Percentiles rank a stretch among this genome's conserved stretches.
These are phyloP conservation scores for Moxostoma hubbsi DNA, from an alignment of 2,797 vertebrate species.

Conservation along the genomic window DNA sequence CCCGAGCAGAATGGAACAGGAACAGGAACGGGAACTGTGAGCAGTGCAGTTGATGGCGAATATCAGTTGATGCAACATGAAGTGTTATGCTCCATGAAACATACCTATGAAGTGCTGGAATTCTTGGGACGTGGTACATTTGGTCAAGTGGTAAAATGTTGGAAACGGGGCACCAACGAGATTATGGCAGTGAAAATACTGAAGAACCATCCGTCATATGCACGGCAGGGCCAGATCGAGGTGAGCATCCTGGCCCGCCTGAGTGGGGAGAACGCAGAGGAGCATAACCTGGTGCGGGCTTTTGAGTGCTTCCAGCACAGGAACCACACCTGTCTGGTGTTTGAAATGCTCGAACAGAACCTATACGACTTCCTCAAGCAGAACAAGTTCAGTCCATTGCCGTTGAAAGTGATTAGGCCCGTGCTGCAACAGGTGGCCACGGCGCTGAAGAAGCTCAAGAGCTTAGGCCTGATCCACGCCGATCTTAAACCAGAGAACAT, in stretches of 20 bases:
- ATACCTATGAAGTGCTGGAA: constrained; percentile 94
- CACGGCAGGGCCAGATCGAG: constrained; percentile 95
- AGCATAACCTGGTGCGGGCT: constrained; percentile 94
- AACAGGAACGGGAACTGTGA: constrained; percentile 52
- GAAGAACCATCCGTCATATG: constrained; percentile 97
- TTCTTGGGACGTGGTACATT: constrained; percentile 96
- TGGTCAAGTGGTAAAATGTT: constrained; percentile 97
- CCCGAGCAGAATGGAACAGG: constrained; percentile 79
- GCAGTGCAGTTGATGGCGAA: constrained; percentile 83
- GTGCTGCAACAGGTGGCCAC: constrained; percentile 95
- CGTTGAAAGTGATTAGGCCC: constrained; percentile 94
- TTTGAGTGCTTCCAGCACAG: constrained; percentile 97
- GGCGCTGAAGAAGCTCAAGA: constrained; percentile 95
- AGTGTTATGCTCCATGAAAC: constrained; percentile 92
- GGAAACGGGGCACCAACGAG: constrained; percentile 94
- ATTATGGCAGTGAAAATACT: constrained; percentile 95
- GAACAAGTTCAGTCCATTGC: constrained; percentile 98
- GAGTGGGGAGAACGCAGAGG: constrained; percentile 93
- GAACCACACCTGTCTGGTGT: constrained; percentile 94
- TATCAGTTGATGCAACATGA: constrained; percentile 96
- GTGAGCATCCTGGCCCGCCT: constrained; percentile 89
- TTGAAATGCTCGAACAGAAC: constrained; percentile 99
- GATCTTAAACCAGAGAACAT: constrained; percentile 99
- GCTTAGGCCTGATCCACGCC: constrained; percentile 96
- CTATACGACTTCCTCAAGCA: constrained; percentile 97